Percentiles rank a stretch among this genome's conserved stretches.
phyloP scores from a whole-genome alignment of 2,797 vertebrate genomes.

The Gouania willdenowi region DNA sequence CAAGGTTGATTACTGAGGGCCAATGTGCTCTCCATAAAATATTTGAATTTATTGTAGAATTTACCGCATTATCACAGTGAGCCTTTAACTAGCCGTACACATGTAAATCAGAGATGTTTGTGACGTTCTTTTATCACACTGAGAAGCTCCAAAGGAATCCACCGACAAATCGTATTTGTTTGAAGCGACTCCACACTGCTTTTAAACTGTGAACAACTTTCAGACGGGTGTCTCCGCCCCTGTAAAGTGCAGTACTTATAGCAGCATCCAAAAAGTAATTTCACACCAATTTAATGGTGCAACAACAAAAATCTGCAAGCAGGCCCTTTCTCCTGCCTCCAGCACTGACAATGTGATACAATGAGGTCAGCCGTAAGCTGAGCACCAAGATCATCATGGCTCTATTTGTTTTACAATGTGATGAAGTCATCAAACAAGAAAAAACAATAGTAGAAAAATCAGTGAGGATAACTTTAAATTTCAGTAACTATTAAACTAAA shows the following conservation, averaged over 20 bases:
- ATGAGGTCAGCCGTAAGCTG: conserved; percentile 48
- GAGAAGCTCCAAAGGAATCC: conserved; percentile 6
- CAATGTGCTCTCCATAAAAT: too few species aligned
- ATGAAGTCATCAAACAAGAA: conserved; percentile 11
- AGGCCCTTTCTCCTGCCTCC: conserved; percentile 34
- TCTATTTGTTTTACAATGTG: not conserved
- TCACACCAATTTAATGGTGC: conserved; percentile 74
- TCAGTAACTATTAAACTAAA: too few species aligned
- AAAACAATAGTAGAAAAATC: conserved; percentile 8
- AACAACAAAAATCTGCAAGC: conserved; percentile 56
- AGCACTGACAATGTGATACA: conserved; percentile 53
- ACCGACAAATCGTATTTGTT: conserved; percentile 48
- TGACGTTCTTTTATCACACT: too few species aligned
- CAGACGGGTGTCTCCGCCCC: conserved; percentile 38
- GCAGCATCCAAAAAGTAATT: conserved; percentile 67
- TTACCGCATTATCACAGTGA: too few species aligned
- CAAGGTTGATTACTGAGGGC: too few species aligned
- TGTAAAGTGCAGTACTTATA: conserved; percentile 48
- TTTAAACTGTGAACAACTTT: conserved; percentile 30
- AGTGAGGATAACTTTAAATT: too few species aligned
- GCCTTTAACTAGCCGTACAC: too few species aligned
- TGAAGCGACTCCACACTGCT: conserved; percentile 13
- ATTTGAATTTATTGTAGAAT: too few species aligned
- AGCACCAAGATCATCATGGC: conserved; percentile 36
- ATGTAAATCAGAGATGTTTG: too few species aligned